Evolutionary conservation across 2,113 vertebrate species (phyloP).

Genomic region (Microtus richardsoni): DNA sequence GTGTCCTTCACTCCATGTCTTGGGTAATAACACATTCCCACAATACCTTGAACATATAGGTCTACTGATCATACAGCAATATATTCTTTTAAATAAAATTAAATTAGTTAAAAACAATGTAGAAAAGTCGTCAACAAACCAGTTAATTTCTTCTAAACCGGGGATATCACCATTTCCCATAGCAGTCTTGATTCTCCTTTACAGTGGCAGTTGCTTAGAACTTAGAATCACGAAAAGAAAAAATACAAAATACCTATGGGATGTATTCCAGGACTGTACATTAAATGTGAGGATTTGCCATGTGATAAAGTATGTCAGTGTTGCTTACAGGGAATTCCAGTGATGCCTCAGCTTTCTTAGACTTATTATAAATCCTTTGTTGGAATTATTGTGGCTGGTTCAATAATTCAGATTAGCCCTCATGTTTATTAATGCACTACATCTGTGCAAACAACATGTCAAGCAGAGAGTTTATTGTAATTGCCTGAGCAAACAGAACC

Average conservation of each 20-base stretch:
- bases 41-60: conserved; percentile 67
- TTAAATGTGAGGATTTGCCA: conserved; percentile 95
- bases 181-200: conserved; percentile 82
- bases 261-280: conserved; percentile 88
- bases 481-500: conserved; percentile 99
- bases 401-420: conserved; percentile 99
- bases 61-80: conserved; percentile 35
- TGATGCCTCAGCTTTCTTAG: conserved; percentile 92
- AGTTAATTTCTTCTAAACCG: conserved; percentile 83
- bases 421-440: conserved; percentile 99
- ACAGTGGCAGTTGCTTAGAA: conserved; percentile 85
- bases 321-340: conserved; percentile 92
- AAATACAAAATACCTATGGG: conserved; percentile 88
- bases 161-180: conserved; percentile 82
- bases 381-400: conserved; percentile 98
- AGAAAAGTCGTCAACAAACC: conserved; percentile 80
- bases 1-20: conserved; percentile 21
- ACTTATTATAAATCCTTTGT: conserved; percentile 97
- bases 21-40: background rate
- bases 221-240: conserved; percentile 85
- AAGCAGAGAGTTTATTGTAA: conserved; percentile 99
- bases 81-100: conserved; percentile 82
- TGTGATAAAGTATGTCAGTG: conserved; percentile 93
- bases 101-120: conserved; percentile 72
- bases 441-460: conserved; percentile 99